Evolutionary conservation across 2,888 invertebrate genomes (phyloP).

Genomic region (Gibbula magus): DNA sequence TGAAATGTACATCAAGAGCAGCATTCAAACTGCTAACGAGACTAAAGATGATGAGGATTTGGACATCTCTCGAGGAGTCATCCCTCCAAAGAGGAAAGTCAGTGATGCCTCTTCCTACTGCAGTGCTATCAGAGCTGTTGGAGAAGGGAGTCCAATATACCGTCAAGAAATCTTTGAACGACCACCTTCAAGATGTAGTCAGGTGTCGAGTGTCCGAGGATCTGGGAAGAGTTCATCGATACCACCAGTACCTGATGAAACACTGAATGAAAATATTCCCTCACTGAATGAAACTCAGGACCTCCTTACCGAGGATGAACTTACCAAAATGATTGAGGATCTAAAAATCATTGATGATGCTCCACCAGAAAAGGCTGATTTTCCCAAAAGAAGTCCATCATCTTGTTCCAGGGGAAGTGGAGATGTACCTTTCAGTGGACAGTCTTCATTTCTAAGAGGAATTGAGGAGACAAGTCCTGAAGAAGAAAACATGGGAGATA

Average conservation of each 20-base stretch:
- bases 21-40: neutral
- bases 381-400: neutral
- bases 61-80: neutral
- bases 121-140: neutral
- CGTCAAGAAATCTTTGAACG: neutral
- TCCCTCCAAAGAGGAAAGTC: neutral
- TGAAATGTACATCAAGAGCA: neutral
- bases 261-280: neutral
- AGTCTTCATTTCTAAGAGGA: too few species aligned
- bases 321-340: neutral
- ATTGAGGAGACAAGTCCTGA: too few species aligned
- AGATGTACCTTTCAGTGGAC: neutral
- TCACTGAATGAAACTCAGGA: neutral
- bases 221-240: neutral
- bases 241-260: neutral
- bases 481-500: too few species aligned
- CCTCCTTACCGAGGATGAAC: neutral
- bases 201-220: neutral
- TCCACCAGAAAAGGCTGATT: neutral
- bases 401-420: neutral
- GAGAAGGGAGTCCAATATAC: neutral
- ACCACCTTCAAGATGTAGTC: neutral
- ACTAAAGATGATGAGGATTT: neutral
- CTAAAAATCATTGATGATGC: neutral
- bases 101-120: neutral